Conservation (phyloP, 2,113 vertebrate species). For the Notarius quadriscutis region DNA sequence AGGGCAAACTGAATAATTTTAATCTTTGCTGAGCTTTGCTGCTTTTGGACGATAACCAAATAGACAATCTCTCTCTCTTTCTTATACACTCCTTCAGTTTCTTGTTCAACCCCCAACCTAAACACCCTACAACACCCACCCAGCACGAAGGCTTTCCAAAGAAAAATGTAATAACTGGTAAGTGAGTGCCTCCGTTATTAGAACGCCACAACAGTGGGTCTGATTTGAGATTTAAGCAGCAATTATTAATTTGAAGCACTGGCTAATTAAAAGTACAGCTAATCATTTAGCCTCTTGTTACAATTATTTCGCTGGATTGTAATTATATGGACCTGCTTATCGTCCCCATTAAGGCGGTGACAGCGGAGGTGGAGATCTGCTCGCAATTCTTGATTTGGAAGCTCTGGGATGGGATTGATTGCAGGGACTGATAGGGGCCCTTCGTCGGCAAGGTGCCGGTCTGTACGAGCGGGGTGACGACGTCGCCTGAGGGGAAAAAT, state of each 20-base stretch:
- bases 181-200: conserved; percentile 71
- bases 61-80: conserved; percentile 64
- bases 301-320: conserved; percentile 80
- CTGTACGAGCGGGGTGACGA: conserved; percentile 19
- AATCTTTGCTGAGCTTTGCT: conserved; percentile 73
- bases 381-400: conserved; percentile 41
- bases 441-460: conserved; percentile 27
- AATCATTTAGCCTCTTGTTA: conserved; percentile 87
- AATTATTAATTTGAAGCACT: conserved; percentile 86
- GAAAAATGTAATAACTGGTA: conserved; percentile 72
- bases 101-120: conserved; percentile 49
- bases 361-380: conserved; percentile 43
- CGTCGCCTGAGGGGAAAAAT: conserved; percentile 11
- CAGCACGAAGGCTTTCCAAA: conserved; percentile 71
- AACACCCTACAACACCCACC: conserved; percentile 56
- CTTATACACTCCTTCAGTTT: conserved; percentile 60
- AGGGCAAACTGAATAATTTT: conserved; percentile 69
- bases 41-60: conserved; percentile 79
- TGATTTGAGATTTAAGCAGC: conserved; percentile 83
- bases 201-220: conserved; percentile 72
- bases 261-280: conserved; percentile 87
- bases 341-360: conserved; percentile 79
- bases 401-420: conserved; percentile 38
- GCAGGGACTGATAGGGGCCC: conserved; percentile 30
- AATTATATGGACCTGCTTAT: conserved; percentile 84